phyloP scores from a whole-genome alignment of 1,140 invertebrate genomes.

The Drusus annulatus region DNA sequence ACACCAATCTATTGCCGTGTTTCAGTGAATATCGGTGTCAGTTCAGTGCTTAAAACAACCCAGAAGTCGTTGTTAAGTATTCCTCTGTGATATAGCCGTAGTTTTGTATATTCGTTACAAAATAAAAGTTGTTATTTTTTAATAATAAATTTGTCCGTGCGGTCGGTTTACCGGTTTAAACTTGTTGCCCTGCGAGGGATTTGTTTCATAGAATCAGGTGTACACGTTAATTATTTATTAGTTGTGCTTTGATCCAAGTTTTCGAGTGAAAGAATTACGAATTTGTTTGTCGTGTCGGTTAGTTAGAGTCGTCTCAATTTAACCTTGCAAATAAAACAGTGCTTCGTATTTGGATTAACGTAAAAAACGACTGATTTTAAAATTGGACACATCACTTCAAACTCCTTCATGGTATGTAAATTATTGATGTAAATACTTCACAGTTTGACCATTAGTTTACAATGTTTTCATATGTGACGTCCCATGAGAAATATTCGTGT shows the following conservation, averaged over 20 bases:
- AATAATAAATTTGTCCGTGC: slow-evolving; percentile 27
- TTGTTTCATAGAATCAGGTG: slow-evolving; percentile 24
- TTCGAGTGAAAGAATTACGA: slow-evolving; percentile 24
- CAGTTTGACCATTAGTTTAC: neutral
- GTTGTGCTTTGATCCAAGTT: slow-evolving; percentile 23
- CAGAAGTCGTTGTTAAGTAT: slow-evolving; percentile 30
- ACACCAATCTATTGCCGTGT: slow-evolving; percentile 29
- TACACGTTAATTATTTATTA: slow-evolving; percentile 8
- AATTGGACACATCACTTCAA: neutral
- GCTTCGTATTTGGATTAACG: slow-evolving; percentile 27
- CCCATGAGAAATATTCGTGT: neutral
- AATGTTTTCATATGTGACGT: neutral
- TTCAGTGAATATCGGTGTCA: slow-evolving; percentile 41
- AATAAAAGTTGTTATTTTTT: slow-evolving; percentile 37
- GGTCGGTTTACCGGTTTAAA: slow-evolving; percentile 31
- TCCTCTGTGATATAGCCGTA: slow-evolving; percentile 37
- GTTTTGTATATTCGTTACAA: slow-evolving; percentile 39
- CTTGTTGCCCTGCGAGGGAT: slow-evolving; percentile 31
- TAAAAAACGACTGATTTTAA: slow-evolving; percentile 7
- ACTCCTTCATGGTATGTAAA: slow-evolving; percentile 8
- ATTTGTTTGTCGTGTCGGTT: neutral
- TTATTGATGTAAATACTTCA: neutral
- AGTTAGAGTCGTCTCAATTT: neutral
- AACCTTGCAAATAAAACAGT: slow-evolving; percentile 1
- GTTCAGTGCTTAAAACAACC: slow-evolving; percentile 36